These are phyloP conservation scores for Acronicta aceris DNA, from an alignment of 2,888 invertebrate genomes.

Conservation along the genomic window DNA sequence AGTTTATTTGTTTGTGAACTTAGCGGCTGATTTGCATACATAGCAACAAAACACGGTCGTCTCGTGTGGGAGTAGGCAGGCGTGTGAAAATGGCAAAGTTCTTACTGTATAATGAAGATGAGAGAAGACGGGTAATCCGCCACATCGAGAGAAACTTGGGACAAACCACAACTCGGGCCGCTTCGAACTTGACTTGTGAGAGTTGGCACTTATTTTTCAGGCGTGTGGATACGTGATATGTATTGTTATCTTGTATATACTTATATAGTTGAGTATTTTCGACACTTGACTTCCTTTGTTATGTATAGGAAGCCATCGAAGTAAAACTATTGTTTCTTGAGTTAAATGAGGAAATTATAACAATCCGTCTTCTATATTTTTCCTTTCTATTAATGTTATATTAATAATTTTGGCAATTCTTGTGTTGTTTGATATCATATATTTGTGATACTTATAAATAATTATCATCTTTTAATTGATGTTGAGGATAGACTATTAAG, in stretches of 20 bases:
- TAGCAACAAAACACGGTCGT: slow-evolving; percentile 74
- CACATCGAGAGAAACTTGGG: slow-evolving; percentile 75
- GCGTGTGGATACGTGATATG: slow-evolving; percentile 39
- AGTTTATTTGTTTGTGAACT: slow-evolving; percentile 83
- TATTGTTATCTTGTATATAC: slow-evolving; percentile 28
- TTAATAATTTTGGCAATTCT: too few species aligned
- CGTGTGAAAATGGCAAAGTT: slow-evolving; percentile 82
- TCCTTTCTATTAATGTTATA: too few species aligned
- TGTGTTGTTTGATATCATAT: too few species aligned
- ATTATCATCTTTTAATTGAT: too few species aligned
- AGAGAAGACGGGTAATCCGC: slow-evolving; percentile 81
- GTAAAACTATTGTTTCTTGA: too few species aligned
- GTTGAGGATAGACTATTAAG: too few species aligned
- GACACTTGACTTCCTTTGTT: too few species aligned
- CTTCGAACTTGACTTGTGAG: slow-evolving; percentile 61
- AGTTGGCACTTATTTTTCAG: slow-evolving; percentile 64
- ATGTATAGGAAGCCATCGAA: too few species aligned
- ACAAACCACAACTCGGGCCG: slow-evolving; percentile 70
- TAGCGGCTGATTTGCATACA: slow-evolving; percentile 84
- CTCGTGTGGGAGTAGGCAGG: slow-evolving; percentile 68
- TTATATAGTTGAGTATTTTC: background rate
- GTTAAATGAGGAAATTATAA: too few species aligned
- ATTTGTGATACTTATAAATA: too few species aligned
- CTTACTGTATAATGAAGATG: slow-evolving; percentile 84
- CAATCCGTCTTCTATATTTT: too few species aligned